These are phyloP conservation scores for Aotus griseimembra DNA, from an alignment of 2,797 vertebrate genomes.

Conservation along the genomic window DNA sequence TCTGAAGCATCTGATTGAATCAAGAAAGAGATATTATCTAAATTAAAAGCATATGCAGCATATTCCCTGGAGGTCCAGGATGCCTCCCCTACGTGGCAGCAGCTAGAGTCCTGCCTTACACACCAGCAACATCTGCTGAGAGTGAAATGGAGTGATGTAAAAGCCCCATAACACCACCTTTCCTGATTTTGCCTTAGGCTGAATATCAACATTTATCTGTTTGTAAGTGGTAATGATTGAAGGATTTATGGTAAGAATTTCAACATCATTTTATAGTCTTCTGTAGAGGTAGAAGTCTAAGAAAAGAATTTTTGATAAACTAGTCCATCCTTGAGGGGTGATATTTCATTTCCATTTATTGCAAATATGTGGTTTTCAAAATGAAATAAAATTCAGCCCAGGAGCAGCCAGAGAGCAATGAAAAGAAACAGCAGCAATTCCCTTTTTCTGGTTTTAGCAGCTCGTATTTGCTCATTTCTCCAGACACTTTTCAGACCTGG, in stretches of 20 bases:
- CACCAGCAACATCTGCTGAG: background rate
- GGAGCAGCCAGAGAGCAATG: background rate
- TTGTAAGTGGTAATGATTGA: background rate
- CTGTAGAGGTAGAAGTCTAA: background rate
- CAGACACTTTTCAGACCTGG: background rate
- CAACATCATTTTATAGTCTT: background rate
- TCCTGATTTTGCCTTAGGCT: slow-evolving; percentile 28
- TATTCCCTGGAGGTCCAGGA: background rate
- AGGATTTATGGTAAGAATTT: slow-evolving; percentile 21
- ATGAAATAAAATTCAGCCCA: slow-evolving; percentile 24
- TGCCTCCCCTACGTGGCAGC: accelerated
- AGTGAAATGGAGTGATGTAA: background rate
- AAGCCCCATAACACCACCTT: background rate
- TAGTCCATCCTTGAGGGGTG: background rate
- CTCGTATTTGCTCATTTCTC: slow-evolving; percentile 9
- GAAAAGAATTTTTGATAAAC: background rate
- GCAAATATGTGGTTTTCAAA: slow-evolving; percentile 43
- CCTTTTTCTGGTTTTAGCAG: slow-evolving; percentile 37
- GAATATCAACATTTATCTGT: background rate
- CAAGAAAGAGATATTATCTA: background rate
- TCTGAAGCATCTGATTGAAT: background rate
- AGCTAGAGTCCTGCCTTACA: background rate
- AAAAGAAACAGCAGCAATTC: slow-evolving; percentile 15
- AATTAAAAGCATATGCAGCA: background rate
- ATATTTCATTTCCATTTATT: slow-evolving; percentile 56